A percentile compares a stretch with the other conserved stretches of the same genome.
Conservation (phyloP, 35 echinoderm and acorn worm species). For the Ophiothrix spiculata region DNA sequence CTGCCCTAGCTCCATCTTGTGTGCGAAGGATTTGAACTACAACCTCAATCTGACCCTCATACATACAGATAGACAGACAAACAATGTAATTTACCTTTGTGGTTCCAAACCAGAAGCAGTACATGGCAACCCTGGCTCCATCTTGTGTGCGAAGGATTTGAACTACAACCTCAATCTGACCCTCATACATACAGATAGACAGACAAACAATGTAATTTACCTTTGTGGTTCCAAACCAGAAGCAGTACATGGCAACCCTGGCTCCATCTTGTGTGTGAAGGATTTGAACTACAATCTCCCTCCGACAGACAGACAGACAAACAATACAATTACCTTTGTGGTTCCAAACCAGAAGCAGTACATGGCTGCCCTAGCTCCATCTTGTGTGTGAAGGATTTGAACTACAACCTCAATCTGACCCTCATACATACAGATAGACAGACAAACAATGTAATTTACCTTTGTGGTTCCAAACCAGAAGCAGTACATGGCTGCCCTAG, state of each 20-base stretch:
- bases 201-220: too few species aligned
- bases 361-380: conserved; percentile 89
- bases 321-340: conserved; percentile 77
- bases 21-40: not conserved
- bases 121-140: too few species aligned
- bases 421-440: too few species aligned
- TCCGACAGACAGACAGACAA: too few species aligned
- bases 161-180: too few species aligned
- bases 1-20: conserved; percentile 64
- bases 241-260: conserved; percentile 80
- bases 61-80: too few species aligned
- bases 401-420: conserved; percentile 76
- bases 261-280: conserved; percentile 92
- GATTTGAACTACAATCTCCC: conserved; percentile 81
- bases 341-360: conserved; percentile 86
- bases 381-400: conserved; percentile 89
- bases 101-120: too few species aligned
- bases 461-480: conserved; percentile 91
- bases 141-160: too few species aligned
- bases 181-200: too few species aligned
- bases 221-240: conserved; percentile 93
- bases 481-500: conserved; percentile 83
- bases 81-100: too few species aligned
- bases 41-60: too few species aligned
- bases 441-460: too few species aligned